A percentile compares a stretch with the other conserved stretches of the same genome.
Evolutionary conservation across 1,140 invertebrate species (phyloP).

Genomic region (Tetragonula clypearis): DNA sequence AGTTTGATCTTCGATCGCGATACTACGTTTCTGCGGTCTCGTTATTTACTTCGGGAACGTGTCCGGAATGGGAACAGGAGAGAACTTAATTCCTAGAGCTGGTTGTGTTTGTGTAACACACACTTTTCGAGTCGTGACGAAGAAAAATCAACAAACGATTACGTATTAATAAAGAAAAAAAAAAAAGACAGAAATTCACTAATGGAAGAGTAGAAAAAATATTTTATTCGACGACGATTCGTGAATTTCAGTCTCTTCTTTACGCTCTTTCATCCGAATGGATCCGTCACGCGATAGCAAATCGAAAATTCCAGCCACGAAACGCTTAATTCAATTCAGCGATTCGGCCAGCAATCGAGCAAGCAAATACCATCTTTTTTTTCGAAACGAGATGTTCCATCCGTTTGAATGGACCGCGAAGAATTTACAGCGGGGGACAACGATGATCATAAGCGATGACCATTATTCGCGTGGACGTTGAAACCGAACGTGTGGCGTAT

Average conservation of each 20-base stretch:
- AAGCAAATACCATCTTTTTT: not conserved
- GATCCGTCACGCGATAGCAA: no score
- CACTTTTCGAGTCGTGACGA: no score
- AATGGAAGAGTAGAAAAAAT: no score
- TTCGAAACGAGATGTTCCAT: not conserved
- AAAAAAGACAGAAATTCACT: no score
- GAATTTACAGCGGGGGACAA: not conserved
- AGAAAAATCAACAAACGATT: no score
- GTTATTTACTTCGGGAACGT: not conserved
- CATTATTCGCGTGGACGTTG: not conserved
- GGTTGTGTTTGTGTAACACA: no score
- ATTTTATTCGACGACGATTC: no score
- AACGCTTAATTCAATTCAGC: not conserved
- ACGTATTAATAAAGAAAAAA: no score
- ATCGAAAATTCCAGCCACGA: not conserved
- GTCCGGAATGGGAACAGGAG: not conserved
- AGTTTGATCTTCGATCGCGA: not conserved
- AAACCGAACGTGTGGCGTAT: not conserved
- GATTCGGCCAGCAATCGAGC: not conserved
- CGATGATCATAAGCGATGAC: slow-evolving; percentile 6
- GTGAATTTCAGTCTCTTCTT: no score
- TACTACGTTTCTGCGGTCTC: not conserved
- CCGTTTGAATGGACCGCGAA: not conserved
- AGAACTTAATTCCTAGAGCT: not conserved
- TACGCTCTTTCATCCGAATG: no score